Conservation (phyloP, 1,140 invertebrate genomes). For the Carposina sasakii region DNA sequence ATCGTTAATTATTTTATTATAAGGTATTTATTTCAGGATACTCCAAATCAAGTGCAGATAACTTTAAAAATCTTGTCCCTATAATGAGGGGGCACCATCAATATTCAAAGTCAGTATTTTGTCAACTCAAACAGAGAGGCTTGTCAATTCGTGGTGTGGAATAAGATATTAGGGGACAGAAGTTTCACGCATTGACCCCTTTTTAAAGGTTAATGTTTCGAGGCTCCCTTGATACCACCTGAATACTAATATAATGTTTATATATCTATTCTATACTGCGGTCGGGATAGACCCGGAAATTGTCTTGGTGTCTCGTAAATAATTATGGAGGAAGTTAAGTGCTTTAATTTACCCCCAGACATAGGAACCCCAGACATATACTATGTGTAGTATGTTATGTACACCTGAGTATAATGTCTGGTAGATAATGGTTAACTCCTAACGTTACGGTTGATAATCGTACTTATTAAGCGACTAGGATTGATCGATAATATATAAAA, state of each 20-base stretch:
- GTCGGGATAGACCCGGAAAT: not conserved
- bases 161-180: slow-evolving; percentile 62
- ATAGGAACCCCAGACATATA: not conserved
- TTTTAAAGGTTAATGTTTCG: slow-evolving; percentile 67
- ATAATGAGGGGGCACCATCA: too few species aligned
- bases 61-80: too few species aligned
- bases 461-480: too few species aligned
- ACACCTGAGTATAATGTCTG: not conserved
- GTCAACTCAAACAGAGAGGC: slow-evolving; percentile 32
- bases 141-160: slow-evolving; percentile 50
- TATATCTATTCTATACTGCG: not conserved
- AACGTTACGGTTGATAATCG: not conserved
- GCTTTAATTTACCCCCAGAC: not conserved
- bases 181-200: slow-evolving; percentile 65
- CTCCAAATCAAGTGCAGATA: too few species aligned
- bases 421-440: not conserved
- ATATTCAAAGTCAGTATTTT: slow-evolving; percentile 1
- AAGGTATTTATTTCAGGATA: too few species aligned
- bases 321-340: not conserved
- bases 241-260: slow-evolving; percentile 59
- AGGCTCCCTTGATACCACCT: slow-evolving; percentile 42
- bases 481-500: too few species aligned
- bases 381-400: not conserved
- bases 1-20: too few species aligned
- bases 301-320: not conserved